Conservation (phyloP, 2,113 vertebrate genomes). For the Eudyptes chrysolophus region DNA sequence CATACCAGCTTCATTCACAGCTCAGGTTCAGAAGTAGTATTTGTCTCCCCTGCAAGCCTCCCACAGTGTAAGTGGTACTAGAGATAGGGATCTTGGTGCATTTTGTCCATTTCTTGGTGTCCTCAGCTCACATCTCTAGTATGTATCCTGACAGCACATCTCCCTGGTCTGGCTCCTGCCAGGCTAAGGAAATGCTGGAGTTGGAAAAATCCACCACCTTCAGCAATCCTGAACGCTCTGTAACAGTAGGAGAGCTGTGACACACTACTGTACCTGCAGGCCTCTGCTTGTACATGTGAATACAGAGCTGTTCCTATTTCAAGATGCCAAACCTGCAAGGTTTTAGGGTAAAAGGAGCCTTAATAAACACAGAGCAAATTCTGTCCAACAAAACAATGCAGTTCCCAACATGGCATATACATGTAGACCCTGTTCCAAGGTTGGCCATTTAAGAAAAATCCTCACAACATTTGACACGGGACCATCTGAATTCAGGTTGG, state of each 20-base stretch:
- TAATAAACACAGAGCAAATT: not conserved
- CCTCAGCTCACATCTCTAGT: slow-evolving; percentile 62
- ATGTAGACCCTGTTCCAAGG: not conserved
- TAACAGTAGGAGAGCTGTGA: not conserved
- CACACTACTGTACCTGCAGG: not conserved
- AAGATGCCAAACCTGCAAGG: not conserved
- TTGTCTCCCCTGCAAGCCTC: slow-evolving; percentile 68
- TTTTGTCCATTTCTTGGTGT: slow-evolving; percentile 71
- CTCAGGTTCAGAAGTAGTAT: slow-evolving; percentile 65
- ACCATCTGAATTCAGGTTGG: not conserved
- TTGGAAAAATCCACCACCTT: slow-evolving; percentile 70
- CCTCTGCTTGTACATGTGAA: not conserved
- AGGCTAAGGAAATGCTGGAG: slow-evolving; percentile 72
- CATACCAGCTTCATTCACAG: slow-evolving; percentile 67
- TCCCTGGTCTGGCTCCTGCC: slow-evolving; percentile 51
- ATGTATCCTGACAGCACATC: slow-evolving; percentile 65
- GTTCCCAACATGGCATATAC: not conserved
- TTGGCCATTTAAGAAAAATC: not conserved
- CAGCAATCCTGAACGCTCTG: slow-evolving; percentile 71
- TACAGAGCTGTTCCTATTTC: not conserved
- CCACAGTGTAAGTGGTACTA: slow-evolving; percentile 59
- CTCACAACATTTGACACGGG: not conserved
- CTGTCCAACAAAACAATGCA: not conserved
- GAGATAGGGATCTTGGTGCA: slow-evolving; percentile 64
- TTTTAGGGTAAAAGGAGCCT: not conserved